Conservation (phyloP, 2,113 vertebrate genomes). For the Regulus satrapa region DNA sequence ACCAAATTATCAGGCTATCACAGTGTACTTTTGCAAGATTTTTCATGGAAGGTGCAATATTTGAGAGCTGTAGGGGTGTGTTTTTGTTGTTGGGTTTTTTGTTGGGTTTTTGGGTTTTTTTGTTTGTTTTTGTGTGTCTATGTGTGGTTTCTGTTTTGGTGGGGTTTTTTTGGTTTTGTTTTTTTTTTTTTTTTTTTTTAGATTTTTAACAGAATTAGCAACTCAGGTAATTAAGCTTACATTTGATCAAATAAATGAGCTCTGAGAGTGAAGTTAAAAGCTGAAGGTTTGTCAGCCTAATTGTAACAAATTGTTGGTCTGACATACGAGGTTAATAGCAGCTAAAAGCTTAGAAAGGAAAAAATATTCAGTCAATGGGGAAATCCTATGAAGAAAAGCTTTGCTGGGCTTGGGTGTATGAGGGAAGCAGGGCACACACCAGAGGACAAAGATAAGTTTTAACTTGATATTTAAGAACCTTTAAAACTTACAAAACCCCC, state of each 20-base stretch:
- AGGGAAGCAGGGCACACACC: neutral
- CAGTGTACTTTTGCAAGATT: neutral
- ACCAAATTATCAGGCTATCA: neutral
- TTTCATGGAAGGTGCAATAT: neutral
- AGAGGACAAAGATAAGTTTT: neutral
- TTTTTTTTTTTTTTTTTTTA: neutral
- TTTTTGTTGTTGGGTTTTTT: neutral
- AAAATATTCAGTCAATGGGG: neutral
- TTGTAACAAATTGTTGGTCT: slow-evolving; percentile 28
- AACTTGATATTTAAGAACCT: neutral
- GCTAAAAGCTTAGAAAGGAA: neutral
- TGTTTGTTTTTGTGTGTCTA: too few relatives aligned
- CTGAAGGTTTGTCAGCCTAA: slow-evolving; percentile 15
- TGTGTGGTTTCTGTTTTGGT: too few relatives aligned
- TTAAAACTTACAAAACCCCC: slow-evolving; percentile 2
- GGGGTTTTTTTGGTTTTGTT: neutral
- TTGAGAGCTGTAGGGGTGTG: too few relatives aligned
- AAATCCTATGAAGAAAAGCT: neutral
- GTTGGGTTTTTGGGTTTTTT: too few relatives aligned
- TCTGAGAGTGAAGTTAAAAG: neutral
- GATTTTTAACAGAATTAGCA: neutral
- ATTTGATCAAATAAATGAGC: neutral
- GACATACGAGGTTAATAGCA: neutral
- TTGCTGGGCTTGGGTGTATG: neutral
- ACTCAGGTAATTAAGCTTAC: neutral